Conservation (phyloP, 2,113 vertebrate species). For the Gallinago undulata region DNA sequence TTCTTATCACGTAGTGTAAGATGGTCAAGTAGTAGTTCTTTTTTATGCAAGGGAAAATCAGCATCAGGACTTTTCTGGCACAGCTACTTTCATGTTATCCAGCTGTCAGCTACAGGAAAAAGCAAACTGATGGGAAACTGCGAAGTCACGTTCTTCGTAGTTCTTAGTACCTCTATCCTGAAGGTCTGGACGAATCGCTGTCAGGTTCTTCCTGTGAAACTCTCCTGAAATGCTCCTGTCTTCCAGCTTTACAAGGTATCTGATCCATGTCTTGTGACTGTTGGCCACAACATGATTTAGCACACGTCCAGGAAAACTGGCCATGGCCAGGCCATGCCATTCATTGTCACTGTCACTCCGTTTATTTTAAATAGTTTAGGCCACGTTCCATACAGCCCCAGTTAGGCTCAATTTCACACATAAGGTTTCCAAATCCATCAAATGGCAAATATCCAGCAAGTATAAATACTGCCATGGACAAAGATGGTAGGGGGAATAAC, state of each 20-base stretch:
- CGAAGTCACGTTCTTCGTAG: background rate
- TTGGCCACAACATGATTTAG: rapidly evolving
- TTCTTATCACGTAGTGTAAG: background rate
- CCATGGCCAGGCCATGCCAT: rapidly evolving
- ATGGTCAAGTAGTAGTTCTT: background rate
- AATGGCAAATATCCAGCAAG: background rate
- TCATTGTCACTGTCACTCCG: background rate
- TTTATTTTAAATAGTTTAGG: background rate
- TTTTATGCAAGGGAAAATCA: background rate
- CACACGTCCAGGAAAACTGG: rapidly evolving
- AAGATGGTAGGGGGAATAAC: background rate
- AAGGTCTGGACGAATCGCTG: background rate
- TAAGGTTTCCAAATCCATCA: background rate
- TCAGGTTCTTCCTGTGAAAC: background rate
- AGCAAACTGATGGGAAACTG: background rate
- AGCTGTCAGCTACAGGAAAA: background rate
- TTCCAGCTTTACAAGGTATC: background rate
- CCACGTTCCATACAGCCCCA: background rate
- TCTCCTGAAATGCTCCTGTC: rapidly evolving
- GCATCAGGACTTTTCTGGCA: background rate
- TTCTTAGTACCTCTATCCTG: background rate
- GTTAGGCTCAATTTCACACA: background rate
- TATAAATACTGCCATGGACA: background rate
- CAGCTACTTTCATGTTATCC: background rate
- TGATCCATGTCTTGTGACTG: background rate